Evolutionary conservation across 1,140 invertebrate species (phyloP).

Genomic region (Heliconius congener): DNA sequence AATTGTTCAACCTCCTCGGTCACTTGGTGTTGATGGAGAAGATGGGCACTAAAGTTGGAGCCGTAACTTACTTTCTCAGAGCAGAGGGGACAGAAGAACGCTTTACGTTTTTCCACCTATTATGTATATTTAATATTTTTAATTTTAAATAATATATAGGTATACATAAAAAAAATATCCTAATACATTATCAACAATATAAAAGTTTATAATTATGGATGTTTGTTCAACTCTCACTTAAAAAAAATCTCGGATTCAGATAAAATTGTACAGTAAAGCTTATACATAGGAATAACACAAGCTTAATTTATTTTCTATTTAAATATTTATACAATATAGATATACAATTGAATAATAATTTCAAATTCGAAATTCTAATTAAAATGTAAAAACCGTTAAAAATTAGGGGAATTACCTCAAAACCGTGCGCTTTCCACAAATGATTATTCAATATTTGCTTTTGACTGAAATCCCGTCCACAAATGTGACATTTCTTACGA

Average conservation of each 20-base stretch:
- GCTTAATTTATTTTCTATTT: too few species aligned
- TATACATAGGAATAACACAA: too few species aligned
- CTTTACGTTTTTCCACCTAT: conserved; percentile 69
- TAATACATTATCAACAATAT: too few species aligned
- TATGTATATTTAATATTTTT: not conserved
- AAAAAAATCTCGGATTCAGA: too few species aligned
- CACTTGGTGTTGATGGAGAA: conserved; percentile 55
- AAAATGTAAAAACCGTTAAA: not conserved
- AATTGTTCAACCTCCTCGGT: conserved; percentile 62
- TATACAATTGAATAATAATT: too few species aligned
- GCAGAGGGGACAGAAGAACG: conserved; percentile 67
- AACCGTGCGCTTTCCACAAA: conserved; percentile 69
- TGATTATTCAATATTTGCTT: conserved; percentile 75
- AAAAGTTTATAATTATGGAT: too few species aligned
- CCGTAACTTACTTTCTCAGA: conserved; percentile 66
- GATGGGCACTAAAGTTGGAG: conserved; percentile 61
- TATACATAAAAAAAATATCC: too few species aligned
- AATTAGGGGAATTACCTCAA: conserved; percentile 49
- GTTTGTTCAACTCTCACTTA: too few species aligned
- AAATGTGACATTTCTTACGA: conserved; percentile 69
- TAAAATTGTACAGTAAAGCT: too few species aligned
- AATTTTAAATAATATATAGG: not conserved
- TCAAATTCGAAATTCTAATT: not conserved
- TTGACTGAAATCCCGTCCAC: conserved; percentile 69
- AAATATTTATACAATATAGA: too few species aligned